Evolutionary conservation across 2,888 invertebrate species (phyloP).

Genomic region (Drosophila basisetae): DNA sequence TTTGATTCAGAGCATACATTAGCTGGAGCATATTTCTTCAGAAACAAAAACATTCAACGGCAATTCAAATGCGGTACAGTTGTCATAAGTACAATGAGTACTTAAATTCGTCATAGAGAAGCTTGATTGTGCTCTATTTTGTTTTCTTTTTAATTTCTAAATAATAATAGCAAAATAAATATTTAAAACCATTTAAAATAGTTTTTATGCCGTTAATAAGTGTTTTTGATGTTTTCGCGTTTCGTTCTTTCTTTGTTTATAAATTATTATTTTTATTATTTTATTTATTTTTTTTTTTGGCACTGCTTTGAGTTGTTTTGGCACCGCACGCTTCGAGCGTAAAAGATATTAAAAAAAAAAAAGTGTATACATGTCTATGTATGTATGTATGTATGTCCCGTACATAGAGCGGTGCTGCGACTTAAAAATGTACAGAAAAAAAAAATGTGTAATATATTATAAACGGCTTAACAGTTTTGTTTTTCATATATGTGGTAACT

Average conservation of each 20-base stretch:
- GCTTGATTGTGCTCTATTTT: background rate
- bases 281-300: conserved; percentile 70
- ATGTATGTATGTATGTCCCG: background rate
- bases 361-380: conserved; percentile 20
- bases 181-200: conserved; percentile 24
- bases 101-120: conserved; percentile 9
- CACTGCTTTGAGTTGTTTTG: conserved; percentile 79
- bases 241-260: conserved; percentile 3
- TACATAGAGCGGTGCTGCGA: conserved; percentile 39
- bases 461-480: conserved; percentile 51
- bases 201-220: conserved; percentile 25
- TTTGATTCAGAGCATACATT: background rate
- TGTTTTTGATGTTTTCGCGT: conserved; percentile 5
- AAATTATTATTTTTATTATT: conserved; percentile 30
- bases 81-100: background rate
- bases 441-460: conserved; percentile 25
- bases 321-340: conserved; percentile 78
- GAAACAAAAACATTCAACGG: background rate
- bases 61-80: background rate
- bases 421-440: conserved; percentile 50
- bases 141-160: conserved; percentile 3
- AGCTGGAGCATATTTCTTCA: background rate
- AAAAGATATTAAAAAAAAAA: conserved; percentile 28
- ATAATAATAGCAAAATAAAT: conserved; percentile 18
- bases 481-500: conserved; percentile 10